Percentiles rank a stretch among this genome's conserved stretches.
These are phyloP conservation scores for Lophotis ruficrista DNA, from an alignment of 2,113 vertebrate genomes.

Conservation along the genomic window DNA sequence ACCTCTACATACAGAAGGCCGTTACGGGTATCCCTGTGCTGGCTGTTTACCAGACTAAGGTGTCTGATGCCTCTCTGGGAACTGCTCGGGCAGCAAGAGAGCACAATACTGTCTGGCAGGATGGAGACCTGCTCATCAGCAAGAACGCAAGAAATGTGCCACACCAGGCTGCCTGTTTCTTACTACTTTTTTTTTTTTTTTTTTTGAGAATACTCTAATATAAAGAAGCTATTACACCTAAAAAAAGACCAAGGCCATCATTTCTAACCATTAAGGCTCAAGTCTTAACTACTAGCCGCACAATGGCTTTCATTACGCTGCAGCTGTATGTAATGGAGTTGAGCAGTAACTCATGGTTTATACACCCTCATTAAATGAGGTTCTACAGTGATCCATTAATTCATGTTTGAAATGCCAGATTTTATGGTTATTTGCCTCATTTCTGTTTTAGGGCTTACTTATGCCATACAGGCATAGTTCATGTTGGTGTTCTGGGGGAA, in stretches of 20 bases:
- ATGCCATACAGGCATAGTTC: background rate
- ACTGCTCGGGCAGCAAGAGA: background rate
- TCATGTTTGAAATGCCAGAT: slow-evolving; percentile 63
- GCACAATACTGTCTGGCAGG: background rate
- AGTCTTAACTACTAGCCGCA: slow-evolving; percentile 33
- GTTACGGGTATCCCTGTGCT: background rate
- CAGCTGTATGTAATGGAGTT: slow-evolving; percentile 43
- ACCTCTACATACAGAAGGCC: background rate
- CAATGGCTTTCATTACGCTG: slow-evolving; percentile 56
- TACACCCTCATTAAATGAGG: slow-evolving; percentile 53
- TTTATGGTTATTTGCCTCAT: slow-evolving; percentile 63
- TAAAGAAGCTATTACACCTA: slow-evolving; percentile 36
- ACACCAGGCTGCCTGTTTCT: background rate
- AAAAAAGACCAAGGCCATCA: slow-evolving; percentile 30
- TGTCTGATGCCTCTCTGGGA: background rate
- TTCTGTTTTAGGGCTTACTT: slow-evolving; percentile 43
- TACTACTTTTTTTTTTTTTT: background rate
- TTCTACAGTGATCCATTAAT: slow-evolving; percentile 62
- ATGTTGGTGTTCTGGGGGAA: background rate
- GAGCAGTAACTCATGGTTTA: slow-evolving; percentile 69
- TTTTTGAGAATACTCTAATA: slow-evolving; percentile 24
- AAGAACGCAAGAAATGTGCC: background rate
- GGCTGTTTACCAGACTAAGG: background rate
- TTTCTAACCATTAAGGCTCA: slow-evolving; percentile 54
- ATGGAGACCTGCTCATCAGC: background rate